Evolutionary conservation across 2,113 vertebrate genomes (phyloP), one percentile per base, ranked within the genome.

Genomic region (Phylloscopus trochiloides): DNA sequence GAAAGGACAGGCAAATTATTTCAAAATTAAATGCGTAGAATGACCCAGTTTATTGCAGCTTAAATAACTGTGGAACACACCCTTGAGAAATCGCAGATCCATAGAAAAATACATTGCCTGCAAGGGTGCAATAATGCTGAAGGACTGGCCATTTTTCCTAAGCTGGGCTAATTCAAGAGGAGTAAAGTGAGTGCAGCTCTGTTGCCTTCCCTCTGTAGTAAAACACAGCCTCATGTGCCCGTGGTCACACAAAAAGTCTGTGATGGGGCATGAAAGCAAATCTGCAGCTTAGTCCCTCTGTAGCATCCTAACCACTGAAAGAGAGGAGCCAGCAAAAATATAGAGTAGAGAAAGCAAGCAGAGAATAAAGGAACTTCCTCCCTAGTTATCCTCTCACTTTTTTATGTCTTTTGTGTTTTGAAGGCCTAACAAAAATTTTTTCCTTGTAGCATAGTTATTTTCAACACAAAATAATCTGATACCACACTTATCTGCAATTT

Each of bases 1-100:
- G 78, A 90, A 86, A 88, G 94, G 96, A 96, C 93, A 96, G 75
- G 82, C 78, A 92, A 96, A 95, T 95, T 94, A 95, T 88, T 94
- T 96, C 51, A 74, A 92, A 96, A 93, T 96, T 90, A 92, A 96
- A 94, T 57, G 68, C 52, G 79, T 80, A 59, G 75, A 95, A 88
- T 95, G 96, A 90, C 92, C 88, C 68, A 74, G 63, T 88, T 96
- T 92, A 96, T 88, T 95, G 82, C 85, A 92, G 88, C 51, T 95
- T 93, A 95, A 86, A 66, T 96, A 95, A 96, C 81, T 62, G 40
- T 83, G 51, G 78, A 94, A 59, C 6, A 22, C 88, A 92, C 93
- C 86, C 77, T 92, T 58, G 75, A 92, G 94, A 92, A 93, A 86
- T 95, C 93, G 82, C 90, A 97, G 75, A 77, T 86, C 75, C 90